Evolutionary conservation across 1,140 invertebrate genomes (phyloP).

Genomic region (Anagrus nilaparvatae): DNA sequence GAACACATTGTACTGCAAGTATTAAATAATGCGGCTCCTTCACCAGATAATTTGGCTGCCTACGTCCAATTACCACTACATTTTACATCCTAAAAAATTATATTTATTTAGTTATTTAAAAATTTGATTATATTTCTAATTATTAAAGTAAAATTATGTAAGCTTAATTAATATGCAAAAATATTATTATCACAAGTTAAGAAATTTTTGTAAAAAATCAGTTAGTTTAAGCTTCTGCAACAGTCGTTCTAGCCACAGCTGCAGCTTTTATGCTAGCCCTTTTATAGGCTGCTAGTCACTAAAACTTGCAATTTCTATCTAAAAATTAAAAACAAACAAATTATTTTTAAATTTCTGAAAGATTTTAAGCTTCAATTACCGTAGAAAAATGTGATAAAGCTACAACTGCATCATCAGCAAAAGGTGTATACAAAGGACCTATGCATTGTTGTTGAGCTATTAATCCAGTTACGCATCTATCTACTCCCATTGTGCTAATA

Average conservation of each 20-base stretch:
- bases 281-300: constrained; percentile 97
- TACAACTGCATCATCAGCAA: constrained; percentile 90
- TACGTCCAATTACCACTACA: constrained; percentile 99
- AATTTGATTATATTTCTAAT: too few species aligned
- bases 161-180: too few species aligned
- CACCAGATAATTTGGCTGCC: constrained; percentile 87
- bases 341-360: neutral
- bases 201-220: constrained; percentile 87
- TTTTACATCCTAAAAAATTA: constrained; percentile 65
- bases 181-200: constrained; percentile 60
- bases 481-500: constrained; percentile 87
- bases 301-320: constrained; percentile 81
- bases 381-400: constrained; percentile 66
- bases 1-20: constrained; percentile 83
- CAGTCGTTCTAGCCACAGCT: constrained; percentile 84
- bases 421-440: constrained; percentile 87
- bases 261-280: constrained; percentile 66
- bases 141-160: too few species aligned
- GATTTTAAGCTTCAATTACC: constrained; percentile 31
- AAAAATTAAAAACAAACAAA: too few species aligned
- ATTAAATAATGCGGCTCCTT: constrained; percentile 77
- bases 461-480: constrained; percentile 91
- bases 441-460: constrained; percentile 97
- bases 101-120: neutral
- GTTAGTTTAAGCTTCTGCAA: constrained; percentile 91